These are phyloP conservation scores for Eptesicus fuscus DNA, from an alignment of 2,113 vertebrate species.

Conservation along the genomic window DNA sequence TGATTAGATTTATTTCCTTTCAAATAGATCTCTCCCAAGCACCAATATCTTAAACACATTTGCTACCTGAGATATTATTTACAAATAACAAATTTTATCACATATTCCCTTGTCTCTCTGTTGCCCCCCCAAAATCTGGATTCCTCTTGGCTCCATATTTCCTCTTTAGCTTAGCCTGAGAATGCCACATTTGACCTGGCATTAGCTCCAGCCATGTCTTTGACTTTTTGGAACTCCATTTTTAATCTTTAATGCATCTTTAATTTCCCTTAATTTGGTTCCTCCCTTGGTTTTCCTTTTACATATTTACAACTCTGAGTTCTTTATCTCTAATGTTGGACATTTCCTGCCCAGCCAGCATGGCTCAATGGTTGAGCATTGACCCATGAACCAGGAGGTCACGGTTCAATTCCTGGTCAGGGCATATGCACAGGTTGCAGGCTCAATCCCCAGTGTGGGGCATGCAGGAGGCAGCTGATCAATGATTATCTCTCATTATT, in stretches of 20 bases:
- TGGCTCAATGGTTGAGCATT: no score
- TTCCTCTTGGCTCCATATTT: not conserved
- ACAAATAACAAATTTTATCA: not conserved
- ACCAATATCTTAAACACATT: not conserved
- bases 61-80: not conserved
- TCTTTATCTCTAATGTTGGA: not conserved
- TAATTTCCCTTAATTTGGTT: not conserved
- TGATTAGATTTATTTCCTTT: not conserved
- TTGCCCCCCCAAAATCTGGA: not conserved
- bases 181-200: not conserved
- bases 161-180: not conserved
- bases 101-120: not conserved
- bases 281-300: not conserved
- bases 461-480: no score
- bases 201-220: not conserved
- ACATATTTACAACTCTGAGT: not conserved
- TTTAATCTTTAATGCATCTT: not conserved
- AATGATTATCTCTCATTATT: no score
- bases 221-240: not conserved
- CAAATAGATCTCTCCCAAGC: not conserved
- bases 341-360: not conserved
- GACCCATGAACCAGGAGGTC: no score
- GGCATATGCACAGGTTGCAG: no score
- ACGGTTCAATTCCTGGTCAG: no score
- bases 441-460: no score